These are phyloP conservation scores for Zosterops pallidus DNA, from an alignment of 2,113 vertebrate species.

Conservation along the genomic window DNA sequence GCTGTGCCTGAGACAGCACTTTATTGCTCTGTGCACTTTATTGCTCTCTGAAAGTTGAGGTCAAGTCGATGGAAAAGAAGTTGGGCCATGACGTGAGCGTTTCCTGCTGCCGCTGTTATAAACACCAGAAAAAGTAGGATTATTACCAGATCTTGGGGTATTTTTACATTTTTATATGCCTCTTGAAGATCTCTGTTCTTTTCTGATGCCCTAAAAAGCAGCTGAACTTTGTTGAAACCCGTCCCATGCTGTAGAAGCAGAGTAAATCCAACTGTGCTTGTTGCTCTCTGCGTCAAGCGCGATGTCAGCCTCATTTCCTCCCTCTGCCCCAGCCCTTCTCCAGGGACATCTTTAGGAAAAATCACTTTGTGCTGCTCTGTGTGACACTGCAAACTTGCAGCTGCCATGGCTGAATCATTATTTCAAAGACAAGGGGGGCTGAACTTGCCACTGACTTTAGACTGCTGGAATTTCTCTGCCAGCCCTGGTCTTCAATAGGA, in stretches of 20 bases:
- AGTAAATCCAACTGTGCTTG: background rate
- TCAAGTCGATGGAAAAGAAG: background rate
- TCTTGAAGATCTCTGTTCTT: background rate
- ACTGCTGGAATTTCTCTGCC: background rate
- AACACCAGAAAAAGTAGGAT: background rate
- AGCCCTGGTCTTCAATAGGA: background rate
- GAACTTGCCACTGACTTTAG: background rate
- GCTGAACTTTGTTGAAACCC: background rate
- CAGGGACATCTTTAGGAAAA: background rate
- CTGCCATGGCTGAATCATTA: fast-evolving
- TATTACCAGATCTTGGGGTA: background rate
- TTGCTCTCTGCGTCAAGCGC: fast-evolving
- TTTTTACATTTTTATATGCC: background rate
- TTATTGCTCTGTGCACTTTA: background rate
- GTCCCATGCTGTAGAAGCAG: background rate
- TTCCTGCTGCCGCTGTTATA: background rate
- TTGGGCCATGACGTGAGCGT: background rate
- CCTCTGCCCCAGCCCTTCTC: background rate
- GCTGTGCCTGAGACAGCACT: background rate
- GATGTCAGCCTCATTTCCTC: background rate
- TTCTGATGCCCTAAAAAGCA: background rate
- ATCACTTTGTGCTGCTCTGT: background rate
- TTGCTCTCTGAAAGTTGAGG: background rate
- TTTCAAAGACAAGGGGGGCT: background rate
- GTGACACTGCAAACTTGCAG: background rate